Evolutionary conservation across 2,888 invertebrate species (phyloP).

Genomic region (Cenopis cana): DNA sequence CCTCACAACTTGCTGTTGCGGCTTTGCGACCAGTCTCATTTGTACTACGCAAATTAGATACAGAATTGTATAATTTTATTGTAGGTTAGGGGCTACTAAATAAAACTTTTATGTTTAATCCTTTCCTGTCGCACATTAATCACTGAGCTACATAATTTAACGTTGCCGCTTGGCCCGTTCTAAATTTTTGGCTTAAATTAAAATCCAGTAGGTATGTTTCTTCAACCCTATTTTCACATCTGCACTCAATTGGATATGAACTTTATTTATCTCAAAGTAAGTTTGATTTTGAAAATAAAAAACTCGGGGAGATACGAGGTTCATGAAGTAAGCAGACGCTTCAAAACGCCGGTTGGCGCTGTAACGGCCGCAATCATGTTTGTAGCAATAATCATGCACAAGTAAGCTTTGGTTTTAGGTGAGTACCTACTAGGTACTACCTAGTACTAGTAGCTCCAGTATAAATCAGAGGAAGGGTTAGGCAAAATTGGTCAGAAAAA

Average conservation of each 20-base stretch:
- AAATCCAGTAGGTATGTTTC: slow-evolving; percentile 7
- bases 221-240: slow-evolving; percentile 6
- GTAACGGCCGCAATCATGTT: not conserved
- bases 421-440: not conserved
- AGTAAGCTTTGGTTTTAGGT: not conserved
- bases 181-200: slow-evolving; percentile 8
- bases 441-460: no score
- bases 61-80: no score
- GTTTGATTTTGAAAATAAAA: not conserved
- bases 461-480: slow-evolving; percentile 38
- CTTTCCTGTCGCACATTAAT: slow-evolving; percentile 16
- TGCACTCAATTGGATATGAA: not conserved
- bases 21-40: no score
- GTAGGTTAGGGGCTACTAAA: not conserved
- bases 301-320: not conserved
- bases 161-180: slow-evolving; percentile 12
- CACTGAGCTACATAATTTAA: slow-evolving; percentile 22
- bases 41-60: no score
- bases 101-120: slow-evolving; percentile 7
- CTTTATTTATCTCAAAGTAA: not conserved
- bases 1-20: no score
- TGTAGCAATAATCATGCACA: not conserved
- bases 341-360: slow-evolving; percentile 1
- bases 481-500: slow-evolving; percentile 30
- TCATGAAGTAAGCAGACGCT: not conserved